Evolutionary conservation across 2,797 vertebrate genomes (phyloP).

Genomic region (Sphaeramia orbicularis): DNA sequence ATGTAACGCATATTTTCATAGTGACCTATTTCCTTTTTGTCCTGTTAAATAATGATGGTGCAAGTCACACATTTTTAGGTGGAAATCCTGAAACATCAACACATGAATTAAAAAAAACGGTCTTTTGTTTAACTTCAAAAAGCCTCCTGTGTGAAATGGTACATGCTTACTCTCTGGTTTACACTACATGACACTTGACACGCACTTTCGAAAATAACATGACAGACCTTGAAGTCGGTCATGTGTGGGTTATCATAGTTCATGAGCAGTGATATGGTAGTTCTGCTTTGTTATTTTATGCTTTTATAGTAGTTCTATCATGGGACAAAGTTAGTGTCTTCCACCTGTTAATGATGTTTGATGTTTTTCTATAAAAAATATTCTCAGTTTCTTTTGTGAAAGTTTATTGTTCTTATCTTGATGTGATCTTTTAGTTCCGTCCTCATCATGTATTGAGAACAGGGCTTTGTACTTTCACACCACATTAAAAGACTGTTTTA

Average conservation of each 20-base stretch:
- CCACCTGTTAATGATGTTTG: background rate
- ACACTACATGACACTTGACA: background rate
- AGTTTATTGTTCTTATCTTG: conserved; percentile 18
- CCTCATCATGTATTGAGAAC: conserved; percentile 32
- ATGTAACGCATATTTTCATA: background rate
- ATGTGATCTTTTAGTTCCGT: conserved; percentile 15
- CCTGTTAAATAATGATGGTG: background rate
- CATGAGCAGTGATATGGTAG: conserved; percentile 3
- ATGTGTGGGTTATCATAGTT: conserved; percentile 39
- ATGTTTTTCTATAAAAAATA: conserved; percentile 27
- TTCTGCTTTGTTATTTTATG: conserved; percentile 35
- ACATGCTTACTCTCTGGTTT: background rate
- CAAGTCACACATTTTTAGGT: background rate
- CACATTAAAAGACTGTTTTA: conserved; percentile 43
- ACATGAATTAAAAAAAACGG: conserved; percentile 4
- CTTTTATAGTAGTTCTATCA: conserved; percentile 27
- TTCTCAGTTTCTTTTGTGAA: conserved; percentile 5
- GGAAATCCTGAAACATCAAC: background rate
- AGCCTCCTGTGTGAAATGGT: background rate
- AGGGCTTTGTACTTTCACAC: conserved; percentile 30
- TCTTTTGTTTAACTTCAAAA: background rate
- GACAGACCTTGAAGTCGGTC: conserved; percentile 29
- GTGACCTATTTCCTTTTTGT: background rate
- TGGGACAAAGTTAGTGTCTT: conserved; percentile 6
- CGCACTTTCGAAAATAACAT: conserved; percentile 17